phyloP scores from a whole-genome alignment of 2,797 vertebrate species.

The Poeciliopsis paucimaculata region DNA sequence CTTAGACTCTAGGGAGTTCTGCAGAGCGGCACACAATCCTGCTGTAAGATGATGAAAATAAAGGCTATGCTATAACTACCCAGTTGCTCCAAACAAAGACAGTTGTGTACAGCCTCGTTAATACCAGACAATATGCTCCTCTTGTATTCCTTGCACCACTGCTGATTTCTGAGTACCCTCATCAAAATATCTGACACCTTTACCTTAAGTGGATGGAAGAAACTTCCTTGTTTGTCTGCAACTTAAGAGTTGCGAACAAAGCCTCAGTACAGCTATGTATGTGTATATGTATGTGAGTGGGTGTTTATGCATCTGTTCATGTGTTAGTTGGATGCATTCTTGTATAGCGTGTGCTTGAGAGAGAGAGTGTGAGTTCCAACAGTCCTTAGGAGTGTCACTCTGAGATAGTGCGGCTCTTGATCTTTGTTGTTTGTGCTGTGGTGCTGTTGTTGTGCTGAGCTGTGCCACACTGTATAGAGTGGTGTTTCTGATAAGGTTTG shows the following conservation, averaged over 20 bases:
- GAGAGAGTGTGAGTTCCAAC: constrained; percentile 36
- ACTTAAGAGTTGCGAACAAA: constrained; percentile 47
- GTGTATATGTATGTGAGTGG: constrained; percentile 23
- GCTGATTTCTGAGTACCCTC: constrained; percentile 48
- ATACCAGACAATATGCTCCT: constrained; percentile 50
- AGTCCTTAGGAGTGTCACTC: constrained; percentile 60
- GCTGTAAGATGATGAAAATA: constrained; percentile 74
- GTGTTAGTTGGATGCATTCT: constrained; percentile 40
- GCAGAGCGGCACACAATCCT: constrained; percentile 61
- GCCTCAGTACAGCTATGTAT: constrained; percentile 42
- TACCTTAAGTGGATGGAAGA: constrained; percentile 38
- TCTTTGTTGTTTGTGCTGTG: constrained; percentile 63
- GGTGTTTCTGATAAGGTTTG: constrained; percentile 68
- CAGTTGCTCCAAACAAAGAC: constrained; percentile 58
- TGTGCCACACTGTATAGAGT: constrained; percentile 49
- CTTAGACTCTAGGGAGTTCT: constrained; percentile 67
- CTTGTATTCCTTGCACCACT: constrained; percentile 36
- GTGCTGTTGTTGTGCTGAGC: constrained; percentile 54
- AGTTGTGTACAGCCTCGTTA: constrained; percentile 56
- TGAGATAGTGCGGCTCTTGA: constrained; percentile 59
- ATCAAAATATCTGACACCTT: constrained; percentile 43
- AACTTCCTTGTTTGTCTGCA: constrained; percentile 47
- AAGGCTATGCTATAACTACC: constrained; percentile 59
- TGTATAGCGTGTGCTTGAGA: constrained; percentile 26
- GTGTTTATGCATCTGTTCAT: constrained; percentile 28